A percentile compares a stretch with the other conserved stretches of the same genome.
phyloP scores from a whole-genome alignment of 2,113 vertebrate species.

The Pomatorhinus ruficollis region DNA sequence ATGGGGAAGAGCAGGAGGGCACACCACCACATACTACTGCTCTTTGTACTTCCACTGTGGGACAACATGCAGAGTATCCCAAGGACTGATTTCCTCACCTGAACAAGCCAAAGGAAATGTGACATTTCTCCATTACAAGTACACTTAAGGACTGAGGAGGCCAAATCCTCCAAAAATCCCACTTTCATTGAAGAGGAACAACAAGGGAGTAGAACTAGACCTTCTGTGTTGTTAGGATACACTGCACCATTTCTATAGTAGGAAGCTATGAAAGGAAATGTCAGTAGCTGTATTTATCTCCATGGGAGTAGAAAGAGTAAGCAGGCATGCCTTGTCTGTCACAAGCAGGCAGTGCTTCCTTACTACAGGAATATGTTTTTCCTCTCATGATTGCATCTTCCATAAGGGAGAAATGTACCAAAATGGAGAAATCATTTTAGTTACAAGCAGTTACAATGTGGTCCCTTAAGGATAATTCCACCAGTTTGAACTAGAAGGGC shows the following conservation, averaged over 20 bases:
- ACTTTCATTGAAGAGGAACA: rapidly evolving
- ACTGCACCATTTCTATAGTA: neutral
- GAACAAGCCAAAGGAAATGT: neutral
- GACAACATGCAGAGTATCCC: neutral
- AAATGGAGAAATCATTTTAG: neutral
- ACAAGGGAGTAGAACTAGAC: neutral
- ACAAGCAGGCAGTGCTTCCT: neutral
- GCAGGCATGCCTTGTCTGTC: neutral
- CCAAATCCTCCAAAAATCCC: neutral
- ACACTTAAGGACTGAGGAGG: neutral
- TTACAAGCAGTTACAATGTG: neutral
- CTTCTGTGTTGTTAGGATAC: neutral
- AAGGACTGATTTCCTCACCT: neutral
- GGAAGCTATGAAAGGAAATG: neutral
- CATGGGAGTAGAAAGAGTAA: neutral
- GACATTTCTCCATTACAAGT: neutral
- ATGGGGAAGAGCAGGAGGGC: neutral
- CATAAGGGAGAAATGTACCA: neutral
- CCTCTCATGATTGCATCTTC: neutral
- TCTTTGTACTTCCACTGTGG: rapidly evolving
- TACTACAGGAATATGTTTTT: neutral
- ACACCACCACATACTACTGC: neutral
- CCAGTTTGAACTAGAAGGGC: neutral
- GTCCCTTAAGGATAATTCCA: neutral
- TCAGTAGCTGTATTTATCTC: neutral